Evolutionary conservation across 2,888 invertebrate genomes (phyloP), one percentile per base, ranked within the genome.

Genomic region (Gnatocerus cornutus): DNA sequence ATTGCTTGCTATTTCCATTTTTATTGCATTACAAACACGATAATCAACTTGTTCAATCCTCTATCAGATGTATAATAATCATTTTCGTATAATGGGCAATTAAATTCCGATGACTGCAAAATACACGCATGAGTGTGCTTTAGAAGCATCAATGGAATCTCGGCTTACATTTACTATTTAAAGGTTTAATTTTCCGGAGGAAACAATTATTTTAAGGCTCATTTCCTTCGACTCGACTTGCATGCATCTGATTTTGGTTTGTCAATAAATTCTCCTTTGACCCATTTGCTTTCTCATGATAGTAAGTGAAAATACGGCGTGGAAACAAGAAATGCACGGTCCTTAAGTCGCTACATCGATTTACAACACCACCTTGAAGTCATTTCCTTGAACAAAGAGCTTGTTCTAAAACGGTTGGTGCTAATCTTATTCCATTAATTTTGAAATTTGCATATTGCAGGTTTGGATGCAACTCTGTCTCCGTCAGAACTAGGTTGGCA

Each of bases 371-470:
- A 3, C 29, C 8, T 12, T 29, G 30, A 52, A 53, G 12, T 43
- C 8, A 53, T 63, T 53, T 63, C 63, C 53, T 53, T 41, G 52
- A 63, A 63, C 53, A 63, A 53, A 63, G 53, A 63, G 41, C 63
- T 43, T 9, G 63, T 63, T 63, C 50, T 53, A 13, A 41, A 43
- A 53, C 29, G 30, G 46, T 37, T 16, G 29, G 45, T 29, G 52
- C 52, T 68, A 68, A 61, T 68, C 46, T 53, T 27, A 46, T 53
- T 62, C 55, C 68, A 68, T 68, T 68, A 68, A 68, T 68, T 62
- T 62, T 21, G 48, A 45, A 12, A 68, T 68, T 62, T 53, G 55
- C 68, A 68, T 68, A 61, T 55, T 53, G 68, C 45, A 62, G 37
- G 46, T 61, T 53, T 27, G 52, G 41, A 52, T 53, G 56, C 56